Evolutionary conservation across 2,797 vertebrate species (phyloP).

Genomic region (Dallia pectoralis): DNA sequence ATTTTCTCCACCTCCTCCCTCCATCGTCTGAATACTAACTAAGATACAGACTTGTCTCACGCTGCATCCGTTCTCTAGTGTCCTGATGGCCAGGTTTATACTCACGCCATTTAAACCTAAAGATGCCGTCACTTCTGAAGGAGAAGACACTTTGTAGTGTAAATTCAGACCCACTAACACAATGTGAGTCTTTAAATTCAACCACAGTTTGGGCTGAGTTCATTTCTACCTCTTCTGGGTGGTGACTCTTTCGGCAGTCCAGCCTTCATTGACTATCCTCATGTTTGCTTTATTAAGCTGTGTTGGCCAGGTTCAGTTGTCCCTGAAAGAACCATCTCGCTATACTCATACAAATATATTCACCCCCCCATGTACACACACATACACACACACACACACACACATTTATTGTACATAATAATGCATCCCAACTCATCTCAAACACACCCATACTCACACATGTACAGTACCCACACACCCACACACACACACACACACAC

Average conservation of each 20-base stretch:
- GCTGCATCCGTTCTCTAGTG: no score
- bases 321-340: not conserved
- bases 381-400: not conserved
- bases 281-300: not conserved
- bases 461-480: not conserved
- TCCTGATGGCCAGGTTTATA: no score
- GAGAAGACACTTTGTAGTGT: no score
- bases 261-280: not conserved
- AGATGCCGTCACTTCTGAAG: no score
- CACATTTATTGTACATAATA: no score
- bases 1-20: no score
- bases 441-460: constrained; percentile 2
- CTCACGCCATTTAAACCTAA: no score
- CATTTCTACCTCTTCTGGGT: not conserved
- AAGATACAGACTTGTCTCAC: no score
- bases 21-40: no score
- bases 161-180: no score
- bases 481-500: constrained; percentile 4
- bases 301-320: not conserved
- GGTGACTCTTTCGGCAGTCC: not conserved
- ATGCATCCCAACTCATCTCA: not conserved
- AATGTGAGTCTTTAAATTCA: no score
- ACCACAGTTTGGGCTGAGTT: not conserved
- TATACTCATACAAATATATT: not conserved
- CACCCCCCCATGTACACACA: not conserved